Evolutionary conservation across 2,797 vertebrate genomes (phyloP), one percentile per base, ranked within the genome.

Genomic region (Brotogeris chrysoptera): DNA sequence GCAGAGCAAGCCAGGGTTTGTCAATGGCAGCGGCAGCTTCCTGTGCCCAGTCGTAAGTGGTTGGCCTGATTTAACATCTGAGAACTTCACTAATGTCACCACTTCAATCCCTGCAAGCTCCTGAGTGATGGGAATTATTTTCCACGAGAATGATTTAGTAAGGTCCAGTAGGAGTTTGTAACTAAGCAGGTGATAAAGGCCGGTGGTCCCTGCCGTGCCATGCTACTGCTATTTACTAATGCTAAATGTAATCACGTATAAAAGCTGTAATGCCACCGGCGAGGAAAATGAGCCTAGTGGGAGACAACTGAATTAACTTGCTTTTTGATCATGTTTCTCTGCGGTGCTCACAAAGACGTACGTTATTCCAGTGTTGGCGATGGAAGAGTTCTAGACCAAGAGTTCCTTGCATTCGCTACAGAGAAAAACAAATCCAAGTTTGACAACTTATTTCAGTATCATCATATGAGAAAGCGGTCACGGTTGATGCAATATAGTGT

Each of bases 221-320:
- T 59, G 46, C 44, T 73, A 7, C 73, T 73, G 64, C 88, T 87
- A 18, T 80, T 93, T 92, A 55, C 50, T 76, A 50, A 44, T n/a
- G 64, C 88, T 95, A 85, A 95, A 95, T 94, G 93, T 92, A 90
- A 34, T 65, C 36, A 43, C 41, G 2, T 38, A 53, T 41, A 77
- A 68, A 88, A 94, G n/a, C 50, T 70, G 59, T 59, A 73, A 72
- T 81, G 77, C n/a, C 25, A 76, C 47, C 4, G 9, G n/a, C 69
- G 88, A 60, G 66, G 80, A 43, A 96, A 92, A 92, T 60, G 66
- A 53, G 9, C 55, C 86, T 89, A 27, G 57, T 95, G 80, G 78
- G 71, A 92, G 60, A 77, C 68, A 80, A 17, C 34, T 41, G 63
- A 90, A 60, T 80, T 81, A 82, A 71, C 20, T 74, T 52, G 20